Evolutionary conservation across 2,113 vertebrate genomes (phyloP), one percentile per base, ranked within the genome.

Genomic region (Chloropsis hardwickii): DNA sequence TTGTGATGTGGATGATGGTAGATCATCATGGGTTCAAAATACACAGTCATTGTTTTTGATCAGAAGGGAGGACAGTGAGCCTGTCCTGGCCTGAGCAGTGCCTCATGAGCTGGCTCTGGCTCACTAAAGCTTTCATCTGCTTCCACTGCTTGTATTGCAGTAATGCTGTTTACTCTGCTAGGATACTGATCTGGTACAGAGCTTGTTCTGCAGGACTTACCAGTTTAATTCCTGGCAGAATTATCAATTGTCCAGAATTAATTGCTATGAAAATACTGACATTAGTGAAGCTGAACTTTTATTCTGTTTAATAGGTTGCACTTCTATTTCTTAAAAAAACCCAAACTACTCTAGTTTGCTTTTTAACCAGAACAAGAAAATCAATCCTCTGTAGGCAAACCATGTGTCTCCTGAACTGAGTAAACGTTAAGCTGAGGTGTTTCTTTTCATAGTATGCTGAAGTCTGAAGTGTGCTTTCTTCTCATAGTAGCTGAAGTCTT

Each of bases 151-250:
- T 96, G 47, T 70, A 74, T 44, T 94, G 86, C 82, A 80, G 25
- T 93, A 94, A 93, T 86, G 35, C 92, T 93, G 28, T 92, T 93
- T 93, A 42, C 29, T 94, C 79, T 92, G 88, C 15, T 77, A 3
- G 58, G 60, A 90, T 66, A 95, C 56, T 42, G 88, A 93, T 88
- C 74, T 93, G 44, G 2, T 72, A 18, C 60, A 57, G 70, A 73
- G 90, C 54, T 96, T 94, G 85, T 82, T 93, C 92, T 95, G 86
- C 79, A 58, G 88, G 96, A 90, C 93, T 94, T 92, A 69, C 64
- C 29, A 39, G 10, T 94, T 93, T 88, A 64, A 83, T 94, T 90
- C 90, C 80, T 93, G 82, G 72, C 67, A 82, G 85, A 94, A 53
- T 90, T 88, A 66, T 73, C 80, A 90, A 88, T 96, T 96, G 92